A percentile compares a stretch with the other conserved stretches of the same genome.
These are phyloP conservation scores for Neuroscelio doddi DNA, from an alignment of 2,888 invertebrate genomes.

Conservation along the genomic window DNA sequence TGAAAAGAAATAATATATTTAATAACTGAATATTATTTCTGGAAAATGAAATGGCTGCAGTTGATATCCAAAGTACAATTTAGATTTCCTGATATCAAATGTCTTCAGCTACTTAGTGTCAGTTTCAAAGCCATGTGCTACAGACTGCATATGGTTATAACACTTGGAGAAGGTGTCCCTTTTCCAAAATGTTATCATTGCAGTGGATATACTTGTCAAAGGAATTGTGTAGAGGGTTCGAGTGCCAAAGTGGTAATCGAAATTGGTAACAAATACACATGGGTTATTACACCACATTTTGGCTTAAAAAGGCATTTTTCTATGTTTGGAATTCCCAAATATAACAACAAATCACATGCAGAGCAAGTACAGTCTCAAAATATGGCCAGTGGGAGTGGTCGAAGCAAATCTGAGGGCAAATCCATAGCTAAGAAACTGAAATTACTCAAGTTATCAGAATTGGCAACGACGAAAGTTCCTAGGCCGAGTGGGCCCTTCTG, in stretches of 20 bases:
- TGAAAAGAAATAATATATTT: too few species aligned
- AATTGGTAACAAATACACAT: slow-evolving; percentile 71
- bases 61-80: slow-evolving; percentile 67
- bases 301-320: slow-evolving; percentile 67
- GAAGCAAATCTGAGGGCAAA: slow-evolving; percentile 62
- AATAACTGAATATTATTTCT: slow-evolving; percentile 43
- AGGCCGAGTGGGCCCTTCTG: slow-evolving; percentile 69
- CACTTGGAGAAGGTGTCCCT: slow-evolving; percentile 61
- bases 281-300: slow-evolving; percentile 69
- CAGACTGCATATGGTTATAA: slow-evolving; percentile 67
- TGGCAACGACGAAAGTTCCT: slow-evolving; percentile 59
- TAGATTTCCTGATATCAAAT: slow-evolving; percentile 68
- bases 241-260: slow-evolving; percentile 70
- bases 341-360: slow-evolving; percentile 60
- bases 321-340: slow-evolving; percentile 69
- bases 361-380: slow-evolving; percentile 56
- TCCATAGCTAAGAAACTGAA: slow-evolving; percentile 63
- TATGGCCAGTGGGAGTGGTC: slow-evolving; percentile 55
- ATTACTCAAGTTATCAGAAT: slow-evolving; percentile 61
- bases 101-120: slow-evolving; percentile 65
- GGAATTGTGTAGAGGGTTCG: slow-evolving; percentile 68
- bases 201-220: slow-evolving; percentile 68
- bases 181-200: slow-evolving; percentile 70
- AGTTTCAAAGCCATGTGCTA: slow-evolving; percentile 70
- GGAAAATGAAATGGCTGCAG: slow-evolving; percentile 71